These are phyloP conservation scores for Arion vulgaris DNA, from an alignment of 1,140 invertebrate species.

Conservation along the genomic window DNA sequence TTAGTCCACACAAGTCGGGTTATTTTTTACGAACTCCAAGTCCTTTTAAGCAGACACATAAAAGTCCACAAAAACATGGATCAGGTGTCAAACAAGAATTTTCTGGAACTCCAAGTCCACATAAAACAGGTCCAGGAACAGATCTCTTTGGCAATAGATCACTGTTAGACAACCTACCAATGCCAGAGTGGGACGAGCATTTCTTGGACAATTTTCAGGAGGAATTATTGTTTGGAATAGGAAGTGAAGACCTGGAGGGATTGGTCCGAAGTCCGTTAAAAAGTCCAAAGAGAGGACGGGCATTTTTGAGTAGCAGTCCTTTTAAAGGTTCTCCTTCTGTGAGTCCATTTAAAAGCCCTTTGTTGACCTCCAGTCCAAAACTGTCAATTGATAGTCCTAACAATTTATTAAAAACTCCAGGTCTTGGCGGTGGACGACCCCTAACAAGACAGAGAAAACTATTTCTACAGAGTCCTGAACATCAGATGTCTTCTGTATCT, in stretches of 20 bases:
- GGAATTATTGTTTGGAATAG: slow-evolving; percentile 30
- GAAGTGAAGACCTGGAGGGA: slow-evolving; percentile 28
- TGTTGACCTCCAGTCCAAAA: slow-evolving; percentile 35
- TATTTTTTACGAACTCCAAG: slow-evolving; percentile 39
- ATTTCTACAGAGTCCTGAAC: slow-evolving; percentile 35
- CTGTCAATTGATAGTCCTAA: not conserved
- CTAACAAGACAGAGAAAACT: slow-evolving; percentile 32
- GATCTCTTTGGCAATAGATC: slow-evolving; percentile 39
- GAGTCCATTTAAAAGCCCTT: slow-evolving; percentile 33
- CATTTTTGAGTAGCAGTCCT: slow-evolving; percentile 26
- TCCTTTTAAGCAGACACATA: slow-evolving; percentile 8
- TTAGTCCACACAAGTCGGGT: slow-evolving; percentile 36
- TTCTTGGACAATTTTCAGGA: slow-evolving; percentile 38
- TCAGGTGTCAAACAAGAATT: slow-evolving; percentile 9
- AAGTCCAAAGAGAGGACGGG: slow-evolving; percentile 13
- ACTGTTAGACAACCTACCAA: slow-evolving; percentile 19
- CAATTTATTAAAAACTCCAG: slow-evolving; percentile 19
- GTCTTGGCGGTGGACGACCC: slow-evolving; percentile 6
- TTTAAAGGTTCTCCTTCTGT: slow-evolving; percentile 20
- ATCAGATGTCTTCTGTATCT: not conserved
- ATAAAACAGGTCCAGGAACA: slow-evolving; percentile 11
- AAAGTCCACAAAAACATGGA: not conserved
- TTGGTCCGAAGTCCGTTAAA: slow-evolving; percentile 24
- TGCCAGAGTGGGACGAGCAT: slow-evolving; percentile 41
- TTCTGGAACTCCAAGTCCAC: slow-evolving; percentile 25